Evolutionary conservation across 1,140 invertebrate genomes (phyloP), one percentile per base, ranked within the genome.

Genomic region (Drosophila auraria): DNA sequence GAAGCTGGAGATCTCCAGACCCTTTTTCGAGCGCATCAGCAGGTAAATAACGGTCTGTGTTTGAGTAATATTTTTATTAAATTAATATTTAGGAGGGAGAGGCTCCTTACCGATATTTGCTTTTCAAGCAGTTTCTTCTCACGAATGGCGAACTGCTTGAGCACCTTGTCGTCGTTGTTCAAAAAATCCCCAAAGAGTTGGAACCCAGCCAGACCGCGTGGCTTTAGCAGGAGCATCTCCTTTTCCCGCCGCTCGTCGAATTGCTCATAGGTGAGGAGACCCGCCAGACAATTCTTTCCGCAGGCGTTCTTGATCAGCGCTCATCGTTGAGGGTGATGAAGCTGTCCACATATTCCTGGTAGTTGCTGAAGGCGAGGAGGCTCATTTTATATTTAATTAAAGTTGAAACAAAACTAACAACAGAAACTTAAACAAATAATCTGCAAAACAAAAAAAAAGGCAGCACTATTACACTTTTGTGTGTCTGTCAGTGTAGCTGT

Each of bases 41-140:
- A 86, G 25, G 53, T 71, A 86, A 8, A 86, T 36, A 36, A 84
- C 61, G 0, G 78, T 81, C 82, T 84, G 36, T 2, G 14, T 7
- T 14, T 17, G 11, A 15, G 17, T 17, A 9, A 12, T 15, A 33
- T 20, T 45, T 17, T 20, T n/a, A 6, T n/a, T 44, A 17, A 44
- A 44, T n/a, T 17, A n/a, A 44, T 12, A 11, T 20, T 20, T 17
- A 47, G 20, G 9, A 11, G 20, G 9, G n/a, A 17, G 17, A 20
- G 20, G 20, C 20, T 20, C 20, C 20, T 49, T 6, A 75, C 82
- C 73, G 82, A 78, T 5, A 83, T 36, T 12, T 80, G 57, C 15
- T 72, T 83, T 4, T 59, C 50, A 2, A 74, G 25, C 51, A 83
- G 50, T 17, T 20, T 38, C 3, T 20, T 36, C 47, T 84, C 82